Evolutionary conservation across 2,888 invertebrate genomes (phyloP).

Genomic region (Rotaria sp.): DNA sequence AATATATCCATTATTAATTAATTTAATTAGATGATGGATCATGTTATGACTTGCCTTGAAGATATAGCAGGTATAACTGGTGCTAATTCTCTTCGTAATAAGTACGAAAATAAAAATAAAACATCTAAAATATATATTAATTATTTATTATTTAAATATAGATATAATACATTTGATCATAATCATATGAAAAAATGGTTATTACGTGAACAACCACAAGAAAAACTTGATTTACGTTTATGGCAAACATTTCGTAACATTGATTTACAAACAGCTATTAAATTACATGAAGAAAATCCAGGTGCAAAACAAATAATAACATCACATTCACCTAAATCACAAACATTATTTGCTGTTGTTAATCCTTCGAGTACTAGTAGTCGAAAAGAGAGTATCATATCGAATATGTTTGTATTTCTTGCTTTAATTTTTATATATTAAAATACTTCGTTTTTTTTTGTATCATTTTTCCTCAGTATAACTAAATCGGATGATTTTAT

Average conservation of each 20-base stretch:
- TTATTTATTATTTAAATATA: not conserved
- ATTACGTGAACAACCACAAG: slow-evolving; percentile 36
- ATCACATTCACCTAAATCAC: no score
- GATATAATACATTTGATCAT: slow-evolving; percentile 31
- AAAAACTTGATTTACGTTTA: slow-evolving; percentile 34
- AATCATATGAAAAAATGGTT: slow-evolving; percentile 36
- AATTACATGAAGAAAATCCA: slow-evolving; percentile 24
- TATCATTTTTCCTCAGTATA: not conserved
- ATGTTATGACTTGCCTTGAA: slow-evolving; percentile 40
- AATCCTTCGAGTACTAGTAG: not conserved
- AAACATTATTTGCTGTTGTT: not conserved
- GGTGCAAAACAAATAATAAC: no score
- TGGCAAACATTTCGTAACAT: slow-evolving; percentile 38
- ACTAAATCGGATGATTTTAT: not conserved
- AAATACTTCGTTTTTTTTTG: no score
- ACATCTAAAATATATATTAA: not conserved
- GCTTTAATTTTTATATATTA: no score
- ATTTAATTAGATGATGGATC: slow-evolving; percentile 30
- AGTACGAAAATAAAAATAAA: not conserved
- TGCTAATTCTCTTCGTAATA: slow-evolving; percentile 35
- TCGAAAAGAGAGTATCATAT: not conserved
- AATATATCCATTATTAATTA: not conserved
- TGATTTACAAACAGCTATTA: slow-evolving; percentile 26
- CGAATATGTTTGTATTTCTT: not conserved
- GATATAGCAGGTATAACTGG: slow-evolving; percentile 38